phyloP scores from a whole-genome alignment of 2,888 invertebrate genomes.

The Acanthosepion lycidas region DNA sequence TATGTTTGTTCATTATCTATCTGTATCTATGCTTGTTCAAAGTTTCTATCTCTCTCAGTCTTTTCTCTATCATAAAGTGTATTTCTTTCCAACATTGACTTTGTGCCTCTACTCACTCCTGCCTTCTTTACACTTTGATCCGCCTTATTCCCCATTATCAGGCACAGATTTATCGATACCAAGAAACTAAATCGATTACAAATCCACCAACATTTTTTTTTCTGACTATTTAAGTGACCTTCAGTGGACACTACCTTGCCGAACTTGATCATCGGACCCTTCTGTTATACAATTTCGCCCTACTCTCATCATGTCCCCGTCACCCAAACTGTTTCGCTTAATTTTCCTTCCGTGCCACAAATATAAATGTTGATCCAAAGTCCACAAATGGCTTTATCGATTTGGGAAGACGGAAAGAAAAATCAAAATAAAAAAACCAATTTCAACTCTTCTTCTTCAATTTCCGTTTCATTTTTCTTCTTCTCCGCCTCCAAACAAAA shows the following conservation, averaged over 20 bases:
- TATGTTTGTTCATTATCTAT: too few species aligned
- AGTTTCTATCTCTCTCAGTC: too few species aligned
- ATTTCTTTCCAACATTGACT: too few species aligned
- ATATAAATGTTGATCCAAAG: neutral
- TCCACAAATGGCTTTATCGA: neutral
- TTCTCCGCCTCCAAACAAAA: conserved; percentile 15
- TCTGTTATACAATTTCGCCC: neutral
- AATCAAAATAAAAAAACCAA: neutral
- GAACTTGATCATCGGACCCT: neutral
- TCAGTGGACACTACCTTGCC: neutral
- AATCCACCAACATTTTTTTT: too few species aligned
- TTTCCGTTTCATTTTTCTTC: neutral
- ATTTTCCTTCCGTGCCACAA: neutral
- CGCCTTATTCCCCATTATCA: too few species aligned
- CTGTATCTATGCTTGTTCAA: too few species aligned
- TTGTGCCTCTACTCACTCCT: too few species aligned
- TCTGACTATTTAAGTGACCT: too few species aligned
- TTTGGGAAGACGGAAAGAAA: neutral
- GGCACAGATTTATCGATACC: too few species aligned
- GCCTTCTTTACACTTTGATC: too few species aligned
- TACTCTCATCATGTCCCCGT: neutral
- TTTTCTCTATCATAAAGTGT: too few species aligned
- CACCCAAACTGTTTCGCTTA: neutral
- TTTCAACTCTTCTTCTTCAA: neutral
- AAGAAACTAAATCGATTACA: too few species aligned